Evolutionary conservation across 2,113 vertebrate species (phyloP).

Genomic region (Centropristis striata): DNA sequence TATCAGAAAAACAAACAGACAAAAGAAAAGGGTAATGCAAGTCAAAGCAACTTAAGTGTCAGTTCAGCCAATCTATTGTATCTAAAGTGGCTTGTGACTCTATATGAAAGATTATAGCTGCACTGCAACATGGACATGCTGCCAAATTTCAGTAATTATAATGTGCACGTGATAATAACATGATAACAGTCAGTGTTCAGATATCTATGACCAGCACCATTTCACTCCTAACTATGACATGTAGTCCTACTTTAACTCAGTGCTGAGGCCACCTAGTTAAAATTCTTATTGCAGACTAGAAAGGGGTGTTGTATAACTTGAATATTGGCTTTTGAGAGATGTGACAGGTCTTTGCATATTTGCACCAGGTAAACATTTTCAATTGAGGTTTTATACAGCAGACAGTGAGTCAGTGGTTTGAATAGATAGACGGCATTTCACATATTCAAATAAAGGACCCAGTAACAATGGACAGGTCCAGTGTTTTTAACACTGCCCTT

Average conservation of each 20-base stretch:
- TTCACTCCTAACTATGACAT: background rate
- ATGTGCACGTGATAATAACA: background rate
- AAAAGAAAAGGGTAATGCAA: background rate
- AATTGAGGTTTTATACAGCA: background rate
- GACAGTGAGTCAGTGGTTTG: background rate
- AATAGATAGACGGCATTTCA: background rate
- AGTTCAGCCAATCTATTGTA: constrained; percentile 10
- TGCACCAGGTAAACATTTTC: background rate
- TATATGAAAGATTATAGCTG: background rate
- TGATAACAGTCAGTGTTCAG: background rate
- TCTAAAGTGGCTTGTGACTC: background rate
- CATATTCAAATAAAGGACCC: constrained; percentile 28
- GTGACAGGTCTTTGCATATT: background rate
- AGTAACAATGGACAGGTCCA: background rate
- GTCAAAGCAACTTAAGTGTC: background rate
- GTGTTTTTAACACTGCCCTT: background rate
- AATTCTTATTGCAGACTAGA: background rate
- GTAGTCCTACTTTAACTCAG: background rate
- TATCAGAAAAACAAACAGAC: constrained; percentile 26
- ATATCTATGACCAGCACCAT: background rate
- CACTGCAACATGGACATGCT: background rate
- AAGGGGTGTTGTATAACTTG: background rate
- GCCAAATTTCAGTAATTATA: background rate
- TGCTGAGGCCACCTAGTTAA: background rate
- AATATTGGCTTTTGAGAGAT: background rate